phyloP scores from a whole-genome alignment of 2,113 vertebrate genomes.

The Mustelus asterias region DNA sequence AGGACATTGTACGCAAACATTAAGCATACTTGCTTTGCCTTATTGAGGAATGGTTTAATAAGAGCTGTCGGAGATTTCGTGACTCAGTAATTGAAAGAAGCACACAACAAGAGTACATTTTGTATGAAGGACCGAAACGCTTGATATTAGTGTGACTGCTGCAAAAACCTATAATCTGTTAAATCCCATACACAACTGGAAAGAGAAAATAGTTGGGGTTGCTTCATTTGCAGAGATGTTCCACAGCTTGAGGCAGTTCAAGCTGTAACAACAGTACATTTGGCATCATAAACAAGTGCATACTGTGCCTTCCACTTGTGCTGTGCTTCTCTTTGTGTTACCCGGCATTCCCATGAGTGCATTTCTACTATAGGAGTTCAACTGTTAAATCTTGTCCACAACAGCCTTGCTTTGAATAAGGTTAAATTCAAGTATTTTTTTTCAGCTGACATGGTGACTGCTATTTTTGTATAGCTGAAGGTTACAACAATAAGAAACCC shows the following conservation, averaged over 20 bases:
- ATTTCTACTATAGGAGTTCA: not conserved
- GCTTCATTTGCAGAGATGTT: constrained; percentile 22
- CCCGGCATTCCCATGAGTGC: constrained; percentile 1
- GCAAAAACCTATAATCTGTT: not conserved
- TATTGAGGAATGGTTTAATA: not conserved
- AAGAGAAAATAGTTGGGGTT: not conserved
- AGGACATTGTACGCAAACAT: not conserved
- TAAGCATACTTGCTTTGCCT: not conserved
- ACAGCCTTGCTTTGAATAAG: constrained; percentile 10
- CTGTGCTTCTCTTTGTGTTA: not conserved
- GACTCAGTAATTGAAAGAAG: not conserved
- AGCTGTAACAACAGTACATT: not conserved
- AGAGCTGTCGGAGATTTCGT: not conserved
- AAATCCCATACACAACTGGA: not conserved
- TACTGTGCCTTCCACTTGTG: constrained; percentile 18
- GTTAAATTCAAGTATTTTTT: constrained; percentile 3
- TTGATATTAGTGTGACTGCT: not conserved
- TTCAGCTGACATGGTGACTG: constrained; percentile 4
- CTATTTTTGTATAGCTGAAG: not conserved
- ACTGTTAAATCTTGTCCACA: constrained; percentile 11
- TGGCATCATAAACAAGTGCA: constrained; percentile 31
- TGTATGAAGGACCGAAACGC: not conserved
- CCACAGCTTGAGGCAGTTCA: not conserved
- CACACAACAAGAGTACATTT: not conserved
- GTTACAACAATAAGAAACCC: not conserved